Conservation (phyloP, 1,140 invertebrate genomes). For the Gryllus bimaculatus region DNA sequence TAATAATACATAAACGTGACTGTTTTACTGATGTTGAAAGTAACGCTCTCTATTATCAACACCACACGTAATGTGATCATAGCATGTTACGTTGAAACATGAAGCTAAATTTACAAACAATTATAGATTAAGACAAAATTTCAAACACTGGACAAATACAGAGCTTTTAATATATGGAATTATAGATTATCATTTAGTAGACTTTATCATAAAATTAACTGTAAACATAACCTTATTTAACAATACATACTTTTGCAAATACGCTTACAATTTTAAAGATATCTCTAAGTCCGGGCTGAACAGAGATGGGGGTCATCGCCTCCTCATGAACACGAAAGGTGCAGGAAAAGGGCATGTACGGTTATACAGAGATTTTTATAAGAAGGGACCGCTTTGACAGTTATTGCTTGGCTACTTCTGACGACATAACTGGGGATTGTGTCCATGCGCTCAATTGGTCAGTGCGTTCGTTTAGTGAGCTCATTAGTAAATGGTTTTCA, state of each 20-base stretch:
- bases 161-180: not conserved
- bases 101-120: constrained; percentile 5
- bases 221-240: not conserved
- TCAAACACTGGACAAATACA: not conserved
- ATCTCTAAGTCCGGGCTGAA: not conserved
- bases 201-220: not conserved
- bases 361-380: too few species aligned
- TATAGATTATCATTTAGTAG: not conserved
- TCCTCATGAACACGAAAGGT: not conserved
- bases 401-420: too few species aligned
- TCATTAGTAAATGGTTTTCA: too few species aligned
- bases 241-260: not conserved
- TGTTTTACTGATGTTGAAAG: too few species aligned
- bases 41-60: too few species aligned
- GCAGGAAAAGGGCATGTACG: too few species aligned
- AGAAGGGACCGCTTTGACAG: too few species aligned
- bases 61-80: too few species aligned
- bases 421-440: too few species aligned
- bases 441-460: too few species aligned
- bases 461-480: too few species aligned
- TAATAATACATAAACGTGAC: too few species aligned
- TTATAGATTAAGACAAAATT: not conserved
- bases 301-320: not conserved
- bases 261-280: not conserved
- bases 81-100: not conserved